Evolutionary conservation across 2,113 vertebrate species (phyloP), one percentile per base, ranked within the genome.

Genomic region (Pandion haliaetus): DNA sequence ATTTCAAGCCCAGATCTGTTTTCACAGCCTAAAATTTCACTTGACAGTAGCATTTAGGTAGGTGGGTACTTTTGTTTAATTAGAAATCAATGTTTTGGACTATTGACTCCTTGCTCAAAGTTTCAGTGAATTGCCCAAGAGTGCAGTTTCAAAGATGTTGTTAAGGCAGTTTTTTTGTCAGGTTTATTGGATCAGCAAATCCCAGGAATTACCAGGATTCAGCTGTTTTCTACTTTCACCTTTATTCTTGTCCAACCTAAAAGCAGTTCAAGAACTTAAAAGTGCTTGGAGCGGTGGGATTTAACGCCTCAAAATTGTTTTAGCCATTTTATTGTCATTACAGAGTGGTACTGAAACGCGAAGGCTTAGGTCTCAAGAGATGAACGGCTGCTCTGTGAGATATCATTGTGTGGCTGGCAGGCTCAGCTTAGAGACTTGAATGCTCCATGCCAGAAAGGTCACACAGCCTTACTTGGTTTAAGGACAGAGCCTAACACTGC

Each of bases 151-250:
- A 86, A 82, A 91, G 70, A 38, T 44, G 84, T 65, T 70, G 89
- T 91, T 59, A 36, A 94, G 66, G 84, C 86, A 88, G 34, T 49
- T 96, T 89, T 73, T 93, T 92, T 95, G 88, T 77, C 86, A 81
- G 91, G 58, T 95, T 95, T 96, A 87, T 93, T 95, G 95, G 81
- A 77, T 96, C 91, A 97, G 95, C 95, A 97, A 82, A 95, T 95
- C 84, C 36, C 74, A 94, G 96, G 96, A 97, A 97, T 97, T 91
- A 85, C 34, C 76, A 54, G 58, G 84, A 91, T 95, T 97, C 95
- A 94, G 93, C 96, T 95, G 42, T 94, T 96, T 93, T 95, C 82
- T 85, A 65, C 96, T 95, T 97, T 97, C 89, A 90, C 93, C 91
- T 96, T 77, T 85, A 85, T 96, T 93, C 71, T 70, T 86, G 58